Percentiles rank a stretch among this genome's conserved stretches.
Conservation (phyloP, 2,797 vertebrate species). For the Gambelia wislizenii region DNA sequence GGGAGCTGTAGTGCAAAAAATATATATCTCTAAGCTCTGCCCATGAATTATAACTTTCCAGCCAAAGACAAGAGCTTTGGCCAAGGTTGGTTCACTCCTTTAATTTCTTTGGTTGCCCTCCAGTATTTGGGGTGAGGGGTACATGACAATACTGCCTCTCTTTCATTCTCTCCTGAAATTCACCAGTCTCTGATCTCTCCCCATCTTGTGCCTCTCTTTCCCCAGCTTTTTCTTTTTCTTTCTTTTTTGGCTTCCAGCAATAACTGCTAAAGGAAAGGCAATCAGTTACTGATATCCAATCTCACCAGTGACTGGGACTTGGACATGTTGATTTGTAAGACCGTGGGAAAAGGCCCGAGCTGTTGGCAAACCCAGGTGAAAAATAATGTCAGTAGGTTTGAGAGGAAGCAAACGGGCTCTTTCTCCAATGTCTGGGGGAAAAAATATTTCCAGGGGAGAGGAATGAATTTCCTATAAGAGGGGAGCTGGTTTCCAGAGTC, state of each 20-base stretch:
- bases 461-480: slow-evolving; percentile 37
- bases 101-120: background rate
- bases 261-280: slow-evolving; percentile 69
- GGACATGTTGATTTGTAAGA: slow-evolving; percentile 72
- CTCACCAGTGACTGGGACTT: slow-evolving; percentile 66
- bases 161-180: background rate
- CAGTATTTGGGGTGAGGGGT: background rate
- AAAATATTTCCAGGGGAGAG: slow-evolving; percentile 58
- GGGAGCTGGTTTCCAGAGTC: slow-evolving; percentile 46
- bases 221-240: slow-evolving; percentile 36
- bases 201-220: slow-evolving; percentile 16
- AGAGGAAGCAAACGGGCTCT: slow-evolving; percentile 66
- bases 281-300: slow-evolving; percentile 69
- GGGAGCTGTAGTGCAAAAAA: background rate
- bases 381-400: slow-evolving; percentile 52
- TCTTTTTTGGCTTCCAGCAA: slow-evolving; percentile 48
- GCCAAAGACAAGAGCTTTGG: background rate
- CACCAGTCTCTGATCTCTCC: background rate
- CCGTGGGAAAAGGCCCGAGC: slow-evolving; percentile 70
- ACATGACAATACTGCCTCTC: background rate
- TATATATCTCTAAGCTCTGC: background rate
- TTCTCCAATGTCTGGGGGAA: slow-evolving; percentile 42
- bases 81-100: too few relatives aligned
- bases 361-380: slow-evolving; percentile 62
- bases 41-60: background rate